Conservation (phyloP, 2,797 vertebrate species). For the Ceyx erithaca region DNA sequence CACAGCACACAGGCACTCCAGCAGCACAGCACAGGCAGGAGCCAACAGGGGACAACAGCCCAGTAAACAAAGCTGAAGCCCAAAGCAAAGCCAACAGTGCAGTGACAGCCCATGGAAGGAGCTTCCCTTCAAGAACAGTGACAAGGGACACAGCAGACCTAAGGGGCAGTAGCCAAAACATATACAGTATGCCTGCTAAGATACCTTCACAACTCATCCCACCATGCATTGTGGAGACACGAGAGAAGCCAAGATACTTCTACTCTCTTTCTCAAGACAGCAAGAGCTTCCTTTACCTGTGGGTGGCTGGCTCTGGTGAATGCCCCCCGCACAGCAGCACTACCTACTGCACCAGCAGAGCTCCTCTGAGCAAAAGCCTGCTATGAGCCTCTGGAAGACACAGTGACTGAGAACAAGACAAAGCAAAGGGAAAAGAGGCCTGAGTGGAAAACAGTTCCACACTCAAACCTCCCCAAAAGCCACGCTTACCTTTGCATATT, state of each 20-base stretch:
- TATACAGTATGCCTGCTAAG: background rate
- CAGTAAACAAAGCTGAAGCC: background rate
- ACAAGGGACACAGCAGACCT: background rate
- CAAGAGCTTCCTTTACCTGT: background rate
- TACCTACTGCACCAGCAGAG: background rate
- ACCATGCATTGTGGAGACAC: background rate
- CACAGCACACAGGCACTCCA: background rate
- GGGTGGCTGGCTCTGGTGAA: background rate
- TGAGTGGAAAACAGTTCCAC: background rate
- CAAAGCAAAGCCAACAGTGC: background rate
- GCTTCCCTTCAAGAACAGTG: background rate
- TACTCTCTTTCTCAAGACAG: background rate
- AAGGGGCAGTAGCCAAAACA: background rate
- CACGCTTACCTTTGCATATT: constrained; percentile 92
- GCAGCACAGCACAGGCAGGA: background rate
- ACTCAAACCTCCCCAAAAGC: background rate
- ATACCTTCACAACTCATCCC: background rate
- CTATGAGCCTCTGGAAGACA: background rate
- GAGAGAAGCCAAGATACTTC: background rate
- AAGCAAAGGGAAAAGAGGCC: background rate
- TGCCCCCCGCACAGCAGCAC: background rate
- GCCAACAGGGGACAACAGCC: background rate
- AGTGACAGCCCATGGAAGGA: background rate
- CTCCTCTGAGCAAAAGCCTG: background rate
- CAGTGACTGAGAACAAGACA: background rate